Conservation (phyloP, 2,797 vertebrate genomes). For the Pseudocheirus occidentalis region DNA sequence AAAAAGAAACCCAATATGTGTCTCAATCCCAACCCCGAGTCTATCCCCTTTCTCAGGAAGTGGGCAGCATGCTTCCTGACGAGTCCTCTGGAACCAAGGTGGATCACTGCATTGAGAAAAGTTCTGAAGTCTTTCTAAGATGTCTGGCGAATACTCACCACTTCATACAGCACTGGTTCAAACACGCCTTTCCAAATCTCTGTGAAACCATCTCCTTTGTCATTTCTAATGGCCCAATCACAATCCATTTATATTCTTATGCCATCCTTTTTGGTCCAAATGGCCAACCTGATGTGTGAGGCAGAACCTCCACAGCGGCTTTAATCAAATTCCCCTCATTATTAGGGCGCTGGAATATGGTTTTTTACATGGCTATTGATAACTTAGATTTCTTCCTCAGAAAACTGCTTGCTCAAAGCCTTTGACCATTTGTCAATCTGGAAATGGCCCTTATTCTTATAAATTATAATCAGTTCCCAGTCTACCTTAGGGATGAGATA, state of each 20-base stretch:
- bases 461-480: background rate
- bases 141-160: background rate
- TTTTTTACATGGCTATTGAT: background rate
- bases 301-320: background rate
- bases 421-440: background rate
- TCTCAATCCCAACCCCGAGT: background rate
- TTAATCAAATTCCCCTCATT: background rate
- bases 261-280: background rate
- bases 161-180: background rate
- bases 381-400: background rate
- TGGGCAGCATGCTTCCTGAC: background rate
- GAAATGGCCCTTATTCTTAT: background rate
- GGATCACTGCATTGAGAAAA: background rate
- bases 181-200: background rate
- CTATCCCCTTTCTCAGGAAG: background rate
- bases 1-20: too few relatives aligned
- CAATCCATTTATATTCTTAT: background rate
- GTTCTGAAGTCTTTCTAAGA: background rate
- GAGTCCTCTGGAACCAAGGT: too few relatives aligned
- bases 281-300: background rate
- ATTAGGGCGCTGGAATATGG: background rate
- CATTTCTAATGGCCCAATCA: background rate
- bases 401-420: background rate
- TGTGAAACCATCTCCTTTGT: background rate
- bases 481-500: background rate